Percentiles rank a stretch among this genome's conserved stretches.
These are phyloP conservation scores for Troilus luridus DNA, from an alignment of 2,888 invertebrate species.

Conservation along the genomic window DNA sequence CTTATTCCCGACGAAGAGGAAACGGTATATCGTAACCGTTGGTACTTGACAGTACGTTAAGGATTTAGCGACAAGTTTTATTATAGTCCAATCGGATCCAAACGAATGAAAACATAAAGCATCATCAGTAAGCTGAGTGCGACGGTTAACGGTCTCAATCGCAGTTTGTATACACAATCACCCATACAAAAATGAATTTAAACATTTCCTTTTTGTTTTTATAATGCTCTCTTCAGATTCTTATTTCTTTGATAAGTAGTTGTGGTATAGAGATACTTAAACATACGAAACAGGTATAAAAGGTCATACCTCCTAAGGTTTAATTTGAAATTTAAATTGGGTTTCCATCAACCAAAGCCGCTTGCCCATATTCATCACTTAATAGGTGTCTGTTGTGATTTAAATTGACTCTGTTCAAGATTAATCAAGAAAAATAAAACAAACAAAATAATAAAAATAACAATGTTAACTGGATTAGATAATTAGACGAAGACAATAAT, in stretches of 20 bases:
- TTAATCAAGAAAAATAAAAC: background rate
- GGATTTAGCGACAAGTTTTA: slow-evolving; percentile 12
- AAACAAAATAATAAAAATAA: too few species aligned
- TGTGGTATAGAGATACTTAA: background rate
- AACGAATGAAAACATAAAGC: background rate
- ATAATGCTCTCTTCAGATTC: too few species aligned
- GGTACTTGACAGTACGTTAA: slow-evolving; percentile 7
- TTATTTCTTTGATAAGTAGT: too few species aligned
- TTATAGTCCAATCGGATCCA: background rate
- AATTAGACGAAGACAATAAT: too few species aligned
- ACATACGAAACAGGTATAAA: background rate
- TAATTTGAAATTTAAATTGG: slow-evolving; percentile 3
- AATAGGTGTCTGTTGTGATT: background rate
- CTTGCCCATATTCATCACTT: background rate
- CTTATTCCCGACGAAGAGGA: background rate
- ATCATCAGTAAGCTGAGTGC: background rate
- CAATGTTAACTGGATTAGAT: too few species aligned
- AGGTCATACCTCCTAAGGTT: background rate
- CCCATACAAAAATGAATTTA: background rate
- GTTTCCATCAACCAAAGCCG: background rate
- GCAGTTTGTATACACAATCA: background rate
- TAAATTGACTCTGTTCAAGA: background rate
- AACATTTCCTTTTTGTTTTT: background rate
- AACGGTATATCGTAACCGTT: slow-evolving; percentile 3
- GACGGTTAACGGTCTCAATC: background rate